Percentiles rank a stretch among this genome's conserved stretches.
phyloP scores from a whole-genome alignment of 2,888 invertebrate genomes.

The Xestia rhomboidea region DNA sequence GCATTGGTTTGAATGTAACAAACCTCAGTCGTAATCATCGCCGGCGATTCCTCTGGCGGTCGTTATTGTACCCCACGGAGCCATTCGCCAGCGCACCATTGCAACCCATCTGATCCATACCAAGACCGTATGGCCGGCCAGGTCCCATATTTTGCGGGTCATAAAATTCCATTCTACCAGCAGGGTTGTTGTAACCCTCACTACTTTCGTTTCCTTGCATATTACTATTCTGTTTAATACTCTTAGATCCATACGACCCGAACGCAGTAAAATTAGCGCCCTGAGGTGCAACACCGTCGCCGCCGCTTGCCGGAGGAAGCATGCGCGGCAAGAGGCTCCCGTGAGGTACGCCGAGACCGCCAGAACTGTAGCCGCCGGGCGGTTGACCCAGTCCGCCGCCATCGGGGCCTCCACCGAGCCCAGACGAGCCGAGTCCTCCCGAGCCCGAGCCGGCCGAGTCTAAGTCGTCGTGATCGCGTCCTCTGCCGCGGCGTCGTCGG shows the following conservation, averaged over 20 bases:
- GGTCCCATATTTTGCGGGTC: slow-evolving; percentile 83
- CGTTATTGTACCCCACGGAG: slow-evolving; percentile 88
- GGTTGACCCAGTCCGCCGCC: slow-evolving; percentile 78
- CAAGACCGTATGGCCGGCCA: slow-evolving; percentile 79
- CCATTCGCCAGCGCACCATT: slow-evolving; percentile 84
- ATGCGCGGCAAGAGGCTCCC: slow-evolving; percentile 87
- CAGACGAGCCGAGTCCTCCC: slow-evolving; percentile 76
- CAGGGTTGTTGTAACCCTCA: slow-evolving; percentile 72
- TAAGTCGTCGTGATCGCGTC: slow-evolving; percentile 81
- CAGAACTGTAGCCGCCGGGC: slow-evolving; percentile 79
- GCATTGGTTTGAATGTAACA: slow-evolving; percentile 89
- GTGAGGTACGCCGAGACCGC: slow-evolving; percentile 87
- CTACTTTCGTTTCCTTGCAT: slow-evolving; percentile 70
- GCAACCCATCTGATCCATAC: slow-evolving; percentile 76
- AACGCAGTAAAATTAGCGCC: slow-evolving; percentile 88
- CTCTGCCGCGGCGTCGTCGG: slow-evolving; percentile 86
- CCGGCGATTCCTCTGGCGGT: slow-evolving; percentile 90
- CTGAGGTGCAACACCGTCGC: slow-evolving; percentile 79
- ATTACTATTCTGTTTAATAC: slow-evolving; percentile 72
- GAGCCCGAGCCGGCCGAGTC: slow-evolving; percentile 74
- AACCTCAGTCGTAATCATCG: slow-evolving; percentile 88
- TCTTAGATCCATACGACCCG: slow-evolving; percentile 84
- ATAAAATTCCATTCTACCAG: slow-evolving; percentile 77
- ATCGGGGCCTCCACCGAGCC: slow-evolving; percentile 74
- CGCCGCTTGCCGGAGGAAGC: slow-evolving; percentile 80